Base-by-base conservation (phyloP, 2,888 invertebrate species). In the Geophilus truncorum region DNA sequence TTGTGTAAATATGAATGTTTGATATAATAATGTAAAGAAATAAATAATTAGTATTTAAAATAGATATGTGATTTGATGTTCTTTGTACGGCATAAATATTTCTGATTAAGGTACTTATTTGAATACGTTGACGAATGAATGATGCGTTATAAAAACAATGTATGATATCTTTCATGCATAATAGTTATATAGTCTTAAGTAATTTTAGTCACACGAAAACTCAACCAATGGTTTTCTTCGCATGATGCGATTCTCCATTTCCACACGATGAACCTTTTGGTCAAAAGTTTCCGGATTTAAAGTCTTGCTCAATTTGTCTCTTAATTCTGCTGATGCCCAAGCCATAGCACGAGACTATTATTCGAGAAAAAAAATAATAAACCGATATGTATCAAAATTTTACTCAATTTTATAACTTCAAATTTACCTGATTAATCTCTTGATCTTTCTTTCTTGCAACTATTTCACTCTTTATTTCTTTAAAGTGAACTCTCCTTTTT, bases 271-370 rank as follows among this genome's bases (percentile, higher is more conserved):
- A 25, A 79, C 79, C 28, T 79, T 79, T 51, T 57, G 51, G n/a
- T 57, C 28, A 79, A 79, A 79, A 5, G n/a, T 45, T 28, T 79
- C 79, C 1, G 79, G 79, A 57, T 79, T 45, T 23, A 79, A 36
- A 6, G 79, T 79, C 21, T 45, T 57, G n/a, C 57, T 81, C 21
- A 81, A 28, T 21, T 77, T 62, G 25, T 81, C 79, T 30, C 81
- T 62, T 40, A 81, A 79, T 45, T 81, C 79, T 23, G 81, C 78
- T 25, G 81, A 81, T 62, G 78, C 81, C 45, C 75, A 77, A 18
- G 81, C 81, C 28, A 75, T 76, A n/a, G 77, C 79, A 12, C 79
- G 40, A 45, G 81, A 81, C 81, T 81, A 75, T 51, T 70, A 70
- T 36, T 21, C 25, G 36, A 28, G 18, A 18, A 76, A 75, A 32